Evolutionary conservation across 2,113 vertebrate species (phyloP), one percentile per base, ranked within the genome.

Genomic region (Stercorarius parasiticus): DNA sequence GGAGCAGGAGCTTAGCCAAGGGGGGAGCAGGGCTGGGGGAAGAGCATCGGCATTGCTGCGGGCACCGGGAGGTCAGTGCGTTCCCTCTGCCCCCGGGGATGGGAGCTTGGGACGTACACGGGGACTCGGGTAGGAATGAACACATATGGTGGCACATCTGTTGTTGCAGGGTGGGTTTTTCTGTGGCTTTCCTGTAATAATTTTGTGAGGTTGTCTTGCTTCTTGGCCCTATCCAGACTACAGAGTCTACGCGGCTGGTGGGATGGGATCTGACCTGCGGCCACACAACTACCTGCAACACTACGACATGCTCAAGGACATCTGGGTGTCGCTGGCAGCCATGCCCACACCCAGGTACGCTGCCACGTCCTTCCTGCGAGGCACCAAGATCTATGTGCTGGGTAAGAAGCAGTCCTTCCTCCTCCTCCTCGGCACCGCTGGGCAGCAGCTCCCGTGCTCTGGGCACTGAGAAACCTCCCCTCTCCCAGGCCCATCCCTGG

Each of bases 341-440:
- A 99, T 99, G 99, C 99, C 99, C 64, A 99, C 99, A 1, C 98
- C 99, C 1, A 98, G 99, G 73, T 99, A 99, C 0, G 99, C 99
- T 15, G 98, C 99, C 96, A 99, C 98, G 2, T 98, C 98, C 85
- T 98, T 99, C 90, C 98, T 99, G 64, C 96, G 98, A 90, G 99
- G 98, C 94, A 97, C 97, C 97, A 99, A 99, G 97, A 98, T 99
- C 98, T 99, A 99, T 8, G 99, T 99, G 84, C 97, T 99, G 96
- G 99, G 99, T 98, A 83, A 98, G 97, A 34, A 74, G 3, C 36
- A 1, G 13, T 36, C 34, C 67, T 13, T 45, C 34, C 34, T 45
- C 38, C 34, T 61, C n/a, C 36, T 62, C 62, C 62, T 65, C 4
- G 4, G 43, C 43, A 73, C 43, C 18, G 45, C 3, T n/a, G 6